Percentiles rank a stretch among this genome's conserved stretches.
Conservation (phyloP, 2,888 invertebrate species). For the Megamerina dolium region DNA sequence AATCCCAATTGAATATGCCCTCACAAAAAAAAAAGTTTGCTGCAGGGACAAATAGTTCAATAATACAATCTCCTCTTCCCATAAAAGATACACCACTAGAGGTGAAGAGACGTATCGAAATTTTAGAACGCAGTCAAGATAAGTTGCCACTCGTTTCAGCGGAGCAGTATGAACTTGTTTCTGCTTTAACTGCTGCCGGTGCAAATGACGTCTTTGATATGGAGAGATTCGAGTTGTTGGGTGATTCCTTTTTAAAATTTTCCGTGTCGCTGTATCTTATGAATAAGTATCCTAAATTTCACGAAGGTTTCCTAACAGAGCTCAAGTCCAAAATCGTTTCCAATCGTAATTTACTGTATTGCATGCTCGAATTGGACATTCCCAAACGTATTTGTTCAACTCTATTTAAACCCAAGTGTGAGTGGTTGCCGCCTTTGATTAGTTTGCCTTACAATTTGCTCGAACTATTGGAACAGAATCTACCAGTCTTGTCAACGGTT, state of each 20-base stretch:
- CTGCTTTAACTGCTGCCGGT: conserved; percentile 62
- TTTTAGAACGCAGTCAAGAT: conserved; percentile 27
- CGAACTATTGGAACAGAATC: conserved; percentile 21
- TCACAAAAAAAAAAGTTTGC: background rate
- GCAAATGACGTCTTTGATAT: conserved; percentile 69
- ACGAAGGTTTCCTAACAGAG: conserved; percentile 69
- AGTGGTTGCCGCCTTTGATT: conserved; percentile 79
- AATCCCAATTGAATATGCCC: conserved; percentile 30
- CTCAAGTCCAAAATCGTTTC: conserved; percentile 64
- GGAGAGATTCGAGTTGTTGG: conserved; percentile 77
- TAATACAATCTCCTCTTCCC: conserved; percentile 3
- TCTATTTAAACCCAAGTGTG: conserved; percentile 60
- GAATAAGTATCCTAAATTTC: conserved; percentile 56
- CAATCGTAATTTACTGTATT: conserved; percentile 79
- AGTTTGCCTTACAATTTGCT: conserved; percentile 54
- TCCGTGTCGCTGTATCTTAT: conserved; percentile 64
- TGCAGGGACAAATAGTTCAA: background rate
- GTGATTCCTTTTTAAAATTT: conserved; percentile 79
- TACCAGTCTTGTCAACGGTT: conserved; percentile 26
- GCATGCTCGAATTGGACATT: conserved; percentile 51
- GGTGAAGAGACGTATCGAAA: conserved; percentile 22
- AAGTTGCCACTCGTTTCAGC: conserved; percentile 25
- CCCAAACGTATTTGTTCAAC: conserved; percentile 40
- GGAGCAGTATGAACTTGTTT: conserved; percentile 44
- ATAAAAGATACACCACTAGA: conserved; percentile 17